These are phyloP conservation scores for Celastrina argiolus DNA, from an alignment of 2,888 invertebrate genomes.

Conservation along the genomic window DNA sequence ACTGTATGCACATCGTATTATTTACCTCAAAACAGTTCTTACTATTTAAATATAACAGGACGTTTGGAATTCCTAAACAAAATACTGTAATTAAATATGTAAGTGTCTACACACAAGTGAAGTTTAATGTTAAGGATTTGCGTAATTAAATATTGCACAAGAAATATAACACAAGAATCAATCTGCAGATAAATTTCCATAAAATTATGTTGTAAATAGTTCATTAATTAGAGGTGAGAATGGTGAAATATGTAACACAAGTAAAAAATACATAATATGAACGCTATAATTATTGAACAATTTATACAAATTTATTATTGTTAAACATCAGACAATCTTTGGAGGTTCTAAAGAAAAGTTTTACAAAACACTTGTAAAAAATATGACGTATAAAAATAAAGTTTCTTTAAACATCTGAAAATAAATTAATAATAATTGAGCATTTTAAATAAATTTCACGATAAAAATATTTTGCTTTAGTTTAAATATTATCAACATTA, in stretches of 20 bases:
- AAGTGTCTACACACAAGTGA: neutral
- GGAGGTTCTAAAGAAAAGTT: neutral
- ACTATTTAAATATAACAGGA: neutral
- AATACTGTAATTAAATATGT: neutral
- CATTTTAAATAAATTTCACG: slow-evolving; percentile 2
- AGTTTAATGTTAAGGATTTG: too few relatives aligned
- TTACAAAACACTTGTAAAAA: slow-evolving; percentile 6
- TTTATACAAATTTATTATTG: neutral
- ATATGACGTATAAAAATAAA: slow-evolving; percentile 17
- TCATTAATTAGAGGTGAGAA: neutral
- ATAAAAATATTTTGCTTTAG: slow-evolving; percentile 3
- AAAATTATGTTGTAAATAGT: neutral
- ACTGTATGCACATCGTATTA: slow-evolving; percentile 9
- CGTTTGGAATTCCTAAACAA: neutral
- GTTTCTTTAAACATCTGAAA: neutral
- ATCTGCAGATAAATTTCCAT: neutral
- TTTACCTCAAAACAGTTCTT: neutral
- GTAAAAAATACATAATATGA: neutral
- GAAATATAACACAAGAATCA: too few relatives aligned
- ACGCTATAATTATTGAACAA: neutral
- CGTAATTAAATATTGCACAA: too few relatives aligned
- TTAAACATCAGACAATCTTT: neutral
- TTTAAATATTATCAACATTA: neutral
- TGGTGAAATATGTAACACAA: neutral
- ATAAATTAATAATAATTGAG: slow-evolving; percentile 19